Evolutionary conservation across 2,113 vertebrate genomes (phyloP).

Genomic region (Rhinolophus sinicus): DNA sequence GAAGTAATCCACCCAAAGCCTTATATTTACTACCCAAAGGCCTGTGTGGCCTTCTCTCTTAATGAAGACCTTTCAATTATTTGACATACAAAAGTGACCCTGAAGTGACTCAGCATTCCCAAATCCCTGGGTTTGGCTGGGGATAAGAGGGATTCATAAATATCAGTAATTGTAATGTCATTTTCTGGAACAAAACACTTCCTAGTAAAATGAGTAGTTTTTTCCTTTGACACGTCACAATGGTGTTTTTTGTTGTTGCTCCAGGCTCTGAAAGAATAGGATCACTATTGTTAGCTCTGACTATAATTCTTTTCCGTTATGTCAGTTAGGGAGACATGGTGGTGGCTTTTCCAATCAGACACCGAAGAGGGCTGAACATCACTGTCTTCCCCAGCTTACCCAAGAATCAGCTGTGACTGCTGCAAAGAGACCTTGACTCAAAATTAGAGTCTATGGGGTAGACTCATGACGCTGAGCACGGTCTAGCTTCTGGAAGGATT

Average conservation of each 20-base stretch:
- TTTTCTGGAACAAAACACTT: slow-evolving; percentile 44
- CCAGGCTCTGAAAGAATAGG: background rate
- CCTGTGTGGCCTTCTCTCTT: background rate
- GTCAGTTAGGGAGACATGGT: background rate
- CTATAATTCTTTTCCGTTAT: background rate
- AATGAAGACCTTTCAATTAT: background rate
- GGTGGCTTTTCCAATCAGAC: background rate
- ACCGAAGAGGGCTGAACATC: background rate
- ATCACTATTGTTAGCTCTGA: background rate
- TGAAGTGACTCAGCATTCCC: background rate
- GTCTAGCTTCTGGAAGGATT: background rate
- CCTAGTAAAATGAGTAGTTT: background rate
- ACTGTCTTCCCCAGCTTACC: background rate
- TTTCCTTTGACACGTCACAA: background rate
- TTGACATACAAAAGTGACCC: background rate
- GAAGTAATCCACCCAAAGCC: no score
- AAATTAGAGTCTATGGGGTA: background rate
- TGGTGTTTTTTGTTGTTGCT: background rate
- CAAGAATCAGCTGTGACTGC: background rate
- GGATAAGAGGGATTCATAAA: background rate
- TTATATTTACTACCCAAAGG: background rate
- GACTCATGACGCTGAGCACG: background rate
- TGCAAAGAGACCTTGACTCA: background rate
- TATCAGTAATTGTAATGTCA: background rate
- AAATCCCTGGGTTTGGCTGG: background rate